These are phyloP conservation scores for Lutraria rhynchaena DNA, from an alignment of 1,140 invertebrate species.

Conservation along the genomic window DNA sequence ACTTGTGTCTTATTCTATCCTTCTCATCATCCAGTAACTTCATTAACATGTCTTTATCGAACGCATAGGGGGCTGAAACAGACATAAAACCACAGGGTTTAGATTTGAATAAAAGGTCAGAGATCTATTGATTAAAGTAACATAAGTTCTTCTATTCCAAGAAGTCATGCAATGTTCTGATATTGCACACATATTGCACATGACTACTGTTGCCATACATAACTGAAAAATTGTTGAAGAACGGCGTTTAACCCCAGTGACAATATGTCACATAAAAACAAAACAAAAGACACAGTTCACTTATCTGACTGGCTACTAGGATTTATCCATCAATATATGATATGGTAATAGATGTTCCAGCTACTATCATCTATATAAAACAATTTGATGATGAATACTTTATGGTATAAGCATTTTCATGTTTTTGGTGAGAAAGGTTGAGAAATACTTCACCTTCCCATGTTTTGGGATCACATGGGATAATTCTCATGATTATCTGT, in stretches of 20 bases:
- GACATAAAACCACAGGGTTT: not conserved
- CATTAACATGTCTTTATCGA: constrained; percentile 50
- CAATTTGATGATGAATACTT: not conserved
- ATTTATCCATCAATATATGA: too few species aligned
- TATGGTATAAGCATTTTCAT: not conserved
- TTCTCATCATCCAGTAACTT: constrained; percentile 56
- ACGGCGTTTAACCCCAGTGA: not conserved
- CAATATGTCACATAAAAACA: not conserved
- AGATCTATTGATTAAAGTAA: not conserved
- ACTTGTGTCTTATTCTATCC: constrained; percentile 40
- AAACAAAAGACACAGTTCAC: too few species aligned
- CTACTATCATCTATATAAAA: too few species aligned
- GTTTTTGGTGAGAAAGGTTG: not conserved
- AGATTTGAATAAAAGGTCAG: not conserved
- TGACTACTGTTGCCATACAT: not conserved
- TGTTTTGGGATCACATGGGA: not conserved
- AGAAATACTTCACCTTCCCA: not conserved
- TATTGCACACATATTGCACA: not conserved
- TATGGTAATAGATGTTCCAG: too few species aligned
- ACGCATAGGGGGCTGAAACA: constrained; percentile 53
- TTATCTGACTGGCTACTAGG: too few species aligned
- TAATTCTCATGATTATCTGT: not conserved
- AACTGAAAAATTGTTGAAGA: not conserved
- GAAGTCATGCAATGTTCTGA: not conserved
- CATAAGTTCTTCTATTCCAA: not conserved